Evolutionary conservation across 2,797 vertebrate species (phyloP).

Genomic region (Orestias chungarensis): DNA sequence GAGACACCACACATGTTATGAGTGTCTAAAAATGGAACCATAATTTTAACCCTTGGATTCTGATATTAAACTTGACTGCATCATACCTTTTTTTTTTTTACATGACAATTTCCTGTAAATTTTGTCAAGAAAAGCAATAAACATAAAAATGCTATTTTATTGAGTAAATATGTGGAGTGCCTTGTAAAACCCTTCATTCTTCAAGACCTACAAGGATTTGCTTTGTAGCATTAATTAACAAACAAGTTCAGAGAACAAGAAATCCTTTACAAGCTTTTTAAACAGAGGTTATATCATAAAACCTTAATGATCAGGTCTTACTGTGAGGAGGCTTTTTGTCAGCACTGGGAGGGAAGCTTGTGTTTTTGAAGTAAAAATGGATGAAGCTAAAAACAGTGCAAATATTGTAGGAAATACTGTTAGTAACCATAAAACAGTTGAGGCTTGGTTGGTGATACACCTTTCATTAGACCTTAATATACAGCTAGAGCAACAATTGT

Average conservation of each 20-base stretch:
- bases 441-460: background rate
- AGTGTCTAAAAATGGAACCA: background rate
- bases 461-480: background rate
- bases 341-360: background rate
- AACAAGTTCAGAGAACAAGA: background rate
- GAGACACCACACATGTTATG: conserved; percentile 30
- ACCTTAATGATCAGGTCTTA: background rate
- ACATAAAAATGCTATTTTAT: background rate
- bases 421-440: background rate
- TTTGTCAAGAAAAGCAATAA: background rate
- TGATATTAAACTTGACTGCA: background rate
- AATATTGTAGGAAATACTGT: no score
- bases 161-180: background rate
- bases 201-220: background rate
- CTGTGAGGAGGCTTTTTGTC: background rate
- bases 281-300: background rate
- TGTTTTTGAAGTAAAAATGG: background rate
- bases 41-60: background rate
- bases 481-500: background rate
- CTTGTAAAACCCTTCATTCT: background rate
- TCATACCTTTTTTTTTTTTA: background rate
- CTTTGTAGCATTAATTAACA: background rate
- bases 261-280: background rate
- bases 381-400: background rate
- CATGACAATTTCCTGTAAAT: background rate